These are phyloP conservation scores for Rhinophrynus dorsalis DNA, from an alignment of 2,797 vertebrate species.

Conservation along the genomic window DNA sequence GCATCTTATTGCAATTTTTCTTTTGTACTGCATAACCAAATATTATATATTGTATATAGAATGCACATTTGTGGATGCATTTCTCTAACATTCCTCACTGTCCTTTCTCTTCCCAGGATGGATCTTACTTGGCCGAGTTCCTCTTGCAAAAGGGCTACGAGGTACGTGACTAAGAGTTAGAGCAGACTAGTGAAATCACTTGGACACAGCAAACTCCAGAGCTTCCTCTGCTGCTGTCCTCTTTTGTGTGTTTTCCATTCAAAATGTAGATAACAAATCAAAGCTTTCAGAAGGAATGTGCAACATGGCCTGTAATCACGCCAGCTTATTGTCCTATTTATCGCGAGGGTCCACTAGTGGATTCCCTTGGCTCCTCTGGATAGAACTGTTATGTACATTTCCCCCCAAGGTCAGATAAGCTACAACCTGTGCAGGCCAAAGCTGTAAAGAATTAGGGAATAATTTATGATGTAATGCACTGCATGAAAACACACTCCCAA, in stretches of 20 bases:
- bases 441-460: slow-evolving; percentile 57
- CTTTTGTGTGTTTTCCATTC: slow-evolving; percentile 78
- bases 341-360: slow-evolving; percentile 61
- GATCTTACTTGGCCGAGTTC: slow-evolving; percentile 98
- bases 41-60: no score
- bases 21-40: no score
- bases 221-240: slow-evolving; percentile 69
- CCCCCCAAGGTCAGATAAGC: slow-evolving; percentile 70
- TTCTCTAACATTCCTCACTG: background rate
- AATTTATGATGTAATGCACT: slow-evolving; percentile 61
- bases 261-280: slow-evolving; percentile 86
- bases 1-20: no score
- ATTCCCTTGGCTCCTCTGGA: slow-evolving; percentile 64
- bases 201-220: slow-evolving; percentile 53
- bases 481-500: slow-evolving; percentile 34
- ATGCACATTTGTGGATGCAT: no score
- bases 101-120: slow-evolving; percentile 79
- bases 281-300: slow-evolving; percentile 63
- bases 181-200: slow-evolving; percentile 54
- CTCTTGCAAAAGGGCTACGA: slow-evolving; percentile 93
- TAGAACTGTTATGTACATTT: slow-evolving; percentile 60
- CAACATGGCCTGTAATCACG: slow-evolving; percentile 62
- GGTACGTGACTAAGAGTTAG: slow-evolving; percentile 78
- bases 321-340: slow-evolving; percentile 76
- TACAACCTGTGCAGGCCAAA: slow-evolving; percentile 53